These are phyloP conservation scores for Cygnus buccinator DNA, from an alignment of 2,113 vertebrate genomes.

Conservation along the genomic window DNA sequence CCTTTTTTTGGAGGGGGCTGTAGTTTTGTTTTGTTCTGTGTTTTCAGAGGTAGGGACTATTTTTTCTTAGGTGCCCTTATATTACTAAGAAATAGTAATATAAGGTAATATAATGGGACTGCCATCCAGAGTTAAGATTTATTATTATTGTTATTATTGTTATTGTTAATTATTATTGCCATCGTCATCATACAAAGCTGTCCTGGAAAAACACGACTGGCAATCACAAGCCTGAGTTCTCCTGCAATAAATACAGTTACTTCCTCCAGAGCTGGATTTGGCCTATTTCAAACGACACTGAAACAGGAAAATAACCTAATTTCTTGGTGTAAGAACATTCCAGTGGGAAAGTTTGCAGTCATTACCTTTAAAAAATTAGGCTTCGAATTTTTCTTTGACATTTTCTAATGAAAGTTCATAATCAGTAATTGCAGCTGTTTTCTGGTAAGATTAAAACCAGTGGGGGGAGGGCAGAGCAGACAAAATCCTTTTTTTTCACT, in stretches of 20 bases:
- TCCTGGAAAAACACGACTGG: not conserved
- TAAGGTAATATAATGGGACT: not conserved
- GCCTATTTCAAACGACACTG: not conserved
- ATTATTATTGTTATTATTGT: not conserved
- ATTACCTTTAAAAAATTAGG: slow-evolving; percentile 46
- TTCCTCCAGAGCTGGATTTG: not conserved
- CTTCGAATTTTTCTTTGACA: slow-evolving; percentile 14
- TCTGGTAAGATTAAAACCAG: not conserved
- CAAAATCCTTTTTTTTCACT: not conserved
- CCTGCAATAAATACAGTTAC: not conserved
- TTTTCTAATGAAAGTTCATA: slow-evolving; percentile 16
- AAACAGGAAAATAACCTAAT: slow-evolving; percentile 36
- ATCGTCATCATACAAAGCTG: not conserved
- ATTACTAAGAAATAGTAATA: not conserved
- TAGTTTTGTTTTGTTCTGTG: not conserved
- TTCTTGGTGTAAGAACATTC: not conserved
- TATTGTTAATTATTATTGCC: too few species aligned
- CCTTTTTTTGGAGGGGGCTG: not conserved
- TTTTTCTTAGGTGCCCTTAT: not conserved
- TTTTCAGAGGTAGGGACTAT: not conserved
- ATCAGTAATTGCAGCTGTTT: not conserved
- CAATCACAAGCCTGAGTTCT: not conserved
- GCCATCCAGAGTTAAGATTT: not conserved
- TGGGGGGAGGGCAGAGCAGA: not conserved
- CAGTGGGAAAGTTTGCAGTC: not conserved